Conservation (phyloP, 2,888 invertebrate genomes). For the Plagiodera versicolora region DNA sequence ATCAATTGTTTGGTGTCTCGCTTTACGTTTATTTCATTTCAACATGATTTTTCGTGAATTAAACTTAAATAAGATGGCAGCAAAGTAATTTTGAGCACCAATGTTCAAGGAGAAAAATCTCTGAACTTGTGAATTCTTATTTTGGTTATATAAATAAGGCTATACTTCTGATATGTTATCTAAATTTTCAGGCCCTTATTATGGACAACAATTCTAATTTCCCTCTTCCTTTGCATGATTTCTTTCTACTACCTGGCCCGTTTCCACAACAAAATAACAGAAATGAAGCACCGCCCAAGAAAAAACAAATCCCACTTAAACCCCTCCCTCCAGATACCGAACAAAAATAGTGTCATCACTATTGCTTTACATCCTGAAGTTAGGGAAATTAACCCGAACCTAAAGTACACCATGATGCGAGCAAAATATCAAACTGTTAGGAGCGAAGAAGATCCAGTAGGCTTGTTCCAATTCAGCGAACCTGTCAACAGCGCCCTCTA, state of each 20-base stretch:
- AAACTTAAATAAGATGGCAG: no score
- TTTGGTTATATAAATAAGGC: no score
- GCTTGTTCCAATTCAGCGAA: conserved; percentile 72
- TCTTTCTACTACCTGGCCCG: conserved; percentile 68
- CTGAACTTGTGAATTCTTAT: no score
- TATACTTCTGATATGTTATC: no score
- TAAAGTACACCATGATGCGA: conserved; percentile 47
- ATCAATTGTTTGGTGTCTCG: no score
- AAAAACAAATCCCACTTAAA: background rate
- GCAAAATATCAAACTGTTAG: conserved; percentile 41
- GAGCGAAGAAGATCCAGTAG: conserved; percentile 51
- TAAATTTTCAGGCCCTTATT: conserved; percentile 62
- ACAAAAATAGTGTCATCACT: conserved; percentile 39
- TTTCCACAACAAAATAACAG: conserved; percentile 57
- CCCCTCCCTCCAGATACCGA: conserved; percentile 16
- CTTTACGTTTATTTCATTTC: no score
- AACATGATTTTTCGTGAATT: no score
- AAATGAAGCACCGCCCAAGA: conserved; percentile 34
- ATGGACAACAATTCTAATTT: conserved; percentile 74
- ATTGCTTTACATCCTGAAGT: conserved; percentile 38
- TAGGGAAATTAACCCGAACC: conserved; percentile 40
- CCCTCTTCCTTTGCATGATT: conserved; percentile 66
- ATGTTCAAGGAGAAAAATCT: no score
- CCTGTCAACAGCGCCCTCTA: conserved; percentile 74
- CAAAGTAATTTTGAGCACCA: no score